Base-by-base conservation (phyloP, 2,888 invertebrate genomes). In the Acronicta aceris region DNA sequence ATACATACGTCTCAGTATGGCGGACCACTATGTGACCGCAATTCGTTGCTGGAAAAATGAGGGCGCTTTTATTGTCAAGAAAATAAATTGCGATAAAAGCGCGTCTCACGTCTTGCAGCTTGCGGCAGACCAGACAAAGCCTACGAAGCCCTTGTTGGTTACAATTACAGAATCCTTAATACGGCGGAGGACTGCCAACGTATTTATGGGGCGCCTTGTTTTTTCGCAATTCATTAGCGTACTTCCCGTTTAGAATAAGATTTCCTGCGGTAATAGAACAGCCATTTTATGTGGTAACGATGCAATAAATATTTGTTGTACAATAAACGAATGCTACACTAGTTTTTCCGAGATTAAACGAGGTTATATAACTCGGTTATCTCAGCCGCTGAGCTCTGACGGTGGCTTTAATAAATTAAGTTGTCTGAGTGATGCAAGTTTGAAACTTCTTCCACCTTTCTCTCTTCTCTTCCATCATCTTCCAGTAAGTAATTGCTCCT, bases 11-110 rank as follows among this genome's bases (percentile, higher is more conserved):
- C 75, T 72, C 57, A 65, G 68, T 81, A 71, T 63, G 50, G 62
- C 52, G 68, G 74, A 77, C 76, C 81, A 81, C 81, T 84, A 85
- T 87, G 88, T 85, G 88, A 88, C 88, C 88, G 87, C 87, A 87
- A 88, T 90, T 86, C 84, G 73, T 81, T 79, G 82, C 70, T 78
- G 74, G 82, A 81, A 84, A 84, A 88, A 88, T 89, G 84, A 75
- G 83, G 79, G 76, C 83, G 81, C 83, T 88, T 86, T 87, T 86
- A 85, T 84, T 84, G 84, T 82, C 81, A 78, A 81, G 82, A 82
- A 87, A 88, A 90, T 87, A 87, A 83, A 74, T 72, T 68, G 72
- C 55, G 67, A 78, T 72, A 70, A 71, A 70, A 70, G 66, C 59
- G 65, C 71, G 64, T 75, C 67, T 68, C 42, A 54, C 58, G 45